These are phyloP conservation scores for Sebastes kiyomatsui DNA, from an alignment of 2,797 vertebrate genomes.

Conservation along the genomic window DNA sequence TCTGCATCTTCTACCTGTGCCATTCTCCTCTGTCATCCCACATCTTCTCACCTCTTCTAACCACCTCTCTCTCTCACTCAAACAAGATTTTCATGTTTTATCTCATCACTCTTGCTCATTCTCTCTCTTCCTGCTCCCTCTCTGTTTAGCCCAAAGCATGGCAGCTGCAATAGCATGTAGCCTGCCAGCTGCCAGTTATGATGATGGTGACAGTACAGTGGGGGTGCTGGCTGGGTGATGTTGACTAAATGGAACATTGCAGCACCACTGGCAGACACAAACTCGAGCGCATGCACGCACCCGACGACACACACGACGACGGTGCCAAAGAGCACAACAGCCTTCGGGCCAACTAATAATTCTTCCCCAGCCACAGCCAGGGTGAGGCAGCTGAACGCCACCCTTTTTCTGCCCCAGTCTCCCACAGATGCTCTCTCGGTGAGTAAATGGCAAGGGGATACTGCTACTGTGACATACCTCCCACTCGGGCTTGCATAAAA, in stretches of 20 bases:
- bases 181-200: slow-evolving; percentile 64
- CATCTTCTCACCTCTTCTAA: background rate
- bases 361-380: slow-evolving; percentile 45
- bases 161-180: slow-evolving; percentile 60
- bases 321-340: slow-evolving; percentile 51
- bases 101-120: slow-evolving; percentile 1
- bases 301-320: slow-evolving; percentile 5
- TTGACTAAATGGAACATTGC: slow-evolving; percentile 71
- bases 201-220: slow-evolving; percentile 57
- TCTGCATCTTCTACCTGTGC: background rate
- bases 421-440: slow-evolving; percentile 47
- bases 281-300: background rate
- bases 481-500: slow-evolving; percentile 52
- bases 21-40: background rate
- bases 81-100: slow-evolving; percentile 2
- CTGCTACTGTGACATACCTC: slow-evolving; percentile 39
- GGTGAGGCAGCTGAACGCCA: slow-evolving; percentile 42
- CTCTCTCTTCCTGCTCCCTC: background rate
- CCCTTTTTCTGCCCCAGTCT: slow-evolving; percentile 37
- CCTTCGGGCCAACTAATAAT: slow-evolving; percentile 52
- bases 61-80: background rate
- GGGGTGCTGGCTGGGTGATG: slow-evolving; percentile 59
- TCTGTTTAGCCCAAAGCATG: slow-evolving; percentile 32
- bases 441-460: slow-evolving; percentile 40
- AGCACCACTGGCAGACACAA: slow-evolving; percentile 60